Evolutionary conservation across 1,140 invertebrate species (phyloP), one percentile per base, ranked within the genome.

Genomic region (Tenebrio molitor): DNA sequence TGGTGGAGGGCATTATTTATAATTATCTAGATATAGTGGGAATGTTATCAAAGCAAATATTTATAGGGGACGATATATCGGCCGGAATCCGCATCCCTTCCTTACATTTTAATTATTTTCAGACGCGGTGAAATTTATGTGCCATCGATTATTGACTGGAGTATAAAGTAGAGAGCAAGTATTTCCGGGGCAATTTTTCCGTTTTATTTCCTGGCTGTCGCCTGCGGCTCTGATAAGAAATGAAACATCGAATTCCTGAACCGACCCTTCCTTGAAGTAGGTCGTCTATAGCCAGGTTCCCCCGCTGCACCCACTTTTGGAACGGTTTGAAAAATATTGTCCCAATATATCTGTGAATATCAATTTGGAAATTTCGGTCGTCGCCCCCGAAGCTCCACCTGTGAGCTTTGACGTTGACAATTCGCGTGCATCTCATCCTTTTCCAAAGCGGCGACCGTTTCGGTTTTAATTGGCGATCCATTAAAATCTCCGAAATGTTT

Each of bases 161-260:
- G 58, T 25, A 71, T 64, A 64, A 65, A 71, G 62, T 65, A 44
- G 58, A 71, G 58, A 64, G 41, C 53, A 33, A 70, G 41, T 71
- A 71, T 65, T 71, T 71, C 41, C 69, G 36, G 42, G 12, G 58
- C 69, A 65, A 65, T 71, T 71, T 71, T 46, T 71, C 69, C 39
- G 63, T 71, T 70, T 71, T 71, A 71, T 71, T 71, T 44, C 58
- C 39, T 65, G 14, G 42, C 41, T 64, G 69, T 64, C 62, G 69
- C 69, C 69, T 65, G 53, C 23, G 58, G 62, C 39, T 65, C 42
- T 71, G 69, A 71, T 71, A 71, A 71, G 58, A 65, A 71, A 44
- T 71, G 69, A 71, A 71, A 71, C 53, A 71, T 71, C 58, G 69
- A 65, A 65, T 44, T 64, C 53, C 21, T 65, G 25, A 44, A 71